These are phyloP conservation scores for Bubo bubo DNA, from an alignment of 2,113 vertebrate genomes.

Conservation along the genomic window DNA sequence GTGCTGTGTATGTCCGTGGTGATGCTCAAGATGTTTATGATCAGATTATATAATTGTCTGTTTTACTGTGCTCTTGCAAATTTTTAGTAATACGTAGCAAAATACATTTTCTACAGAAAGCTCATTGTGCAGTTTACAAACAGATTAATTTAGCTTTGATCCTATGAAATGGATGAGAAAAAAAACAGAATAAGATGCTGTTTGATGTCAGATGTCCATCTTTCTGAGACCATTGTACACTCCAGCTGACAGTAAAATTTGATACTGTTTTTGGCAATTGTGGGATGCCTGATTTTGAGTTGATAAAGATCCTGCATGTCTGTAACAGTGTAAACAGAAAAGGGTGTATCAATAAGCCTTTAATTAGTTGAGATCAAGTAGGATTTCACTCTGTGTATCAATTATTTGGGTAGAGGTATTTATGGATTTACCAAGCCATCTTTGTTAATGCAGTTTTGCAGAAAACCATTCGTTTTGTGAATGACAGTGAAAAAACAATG, in stretches of 20 bases:
- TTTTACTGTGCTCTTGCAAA: background rate
- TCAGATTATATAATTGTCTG: background rate
- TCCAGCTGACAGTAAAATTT: background rate
- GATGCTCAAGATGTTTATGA: background rate
- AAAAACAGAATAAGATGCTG: background rate
- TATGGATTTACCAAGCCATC: background rate
- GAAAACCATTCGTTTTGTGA: background rate
- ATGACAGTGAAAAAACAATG: background rate
- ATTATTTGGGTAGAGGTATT: background rate
- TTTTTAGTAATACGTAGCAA: background rate
- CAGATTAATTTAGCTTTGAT: background rate
- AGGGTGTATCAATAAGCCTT: background rate
- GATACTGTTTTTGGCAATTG: background rate
- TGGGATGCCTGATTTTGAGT: background rate
- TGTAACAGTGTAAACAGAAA: background rate
- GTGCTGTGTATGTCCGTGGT: background rate
- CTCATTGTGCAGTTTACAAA: background rate
- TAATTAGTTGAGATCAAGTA: background rate
- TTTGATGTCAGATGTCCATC: background rate
- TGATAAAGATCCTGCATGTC: background rate
- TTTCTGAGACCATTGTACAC: background rate
- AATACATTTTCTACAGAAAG: background rate
- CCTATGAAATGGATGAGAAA: background rate
- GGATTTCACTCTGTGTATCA: background rate
- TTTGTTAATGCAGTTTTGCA: background rate